A percentile compares a stretch with the other conserved stretches of the same genome.
These are phyloP conservation scores for Eumerus sabulonum DNA, from an alignment of 2,888 invertebrate genomes.

Conservation along the genomic window DNA sequence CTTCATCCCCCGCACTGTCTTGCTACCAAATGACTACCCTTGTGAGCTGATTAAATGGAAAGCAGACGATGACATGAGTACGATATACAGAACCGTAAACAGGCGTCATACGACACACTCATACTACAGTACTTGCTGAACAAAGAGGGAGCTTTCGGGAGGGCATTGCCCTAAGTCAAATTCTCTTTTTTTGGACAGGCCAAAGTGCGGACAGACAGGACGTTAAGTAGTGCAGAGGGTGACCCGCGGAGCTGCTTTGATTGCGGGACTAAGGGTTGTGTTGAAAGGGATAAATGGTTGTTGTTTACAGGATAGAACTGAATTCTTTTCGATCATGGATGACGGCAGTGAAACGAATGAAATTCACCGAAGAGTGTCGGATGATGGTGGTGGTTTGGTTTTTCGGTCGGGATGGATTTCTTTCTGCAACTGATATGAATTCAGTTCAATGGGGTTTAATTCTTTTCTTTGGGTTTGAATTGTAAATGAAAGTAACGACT, in stretches of 20 bases:
- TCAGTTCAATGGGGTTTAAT: conserved; percentile 14
- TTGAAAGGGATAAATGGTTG: conserved; percentile 48
- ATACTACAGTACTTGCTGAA: conserved; percentile 17
- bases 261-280: conserved; percentile 9
- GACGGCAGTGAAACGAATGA: conserved; percentile 18
- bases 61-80: conserved; percentile 17
- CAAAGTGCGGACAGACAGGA: conserved; percentile 25
- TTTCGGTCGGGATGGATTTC: background rate
- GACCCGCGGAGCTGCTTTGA: background rate
- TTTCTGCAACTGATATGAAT: background rate
- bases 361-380: background rate
- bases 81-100: conserved; percentile 11
- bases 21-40: conserved; percentile 44
- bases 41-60: conserved; percentile 54
- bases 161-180: conserved; percentile 55
- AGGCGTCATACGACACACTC: conserved; percentile 7
- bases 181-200: conserved; percentile 55
- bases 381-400: background rate
- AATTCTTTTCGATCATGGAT: conserved; percentile 12
- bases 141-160: conserved; percentile 55
- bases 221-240: background rate
- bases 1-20: conserved; percentile 11
- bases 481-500: background rate
- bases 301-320: conserved; percentile 14
- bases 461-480: background rate